These are phyloP conservation scores for Neopelma chrysocephalum DNA, from an alignment of 2,797 vertebrate genomes.

Conservation along the genomic window DNA sequence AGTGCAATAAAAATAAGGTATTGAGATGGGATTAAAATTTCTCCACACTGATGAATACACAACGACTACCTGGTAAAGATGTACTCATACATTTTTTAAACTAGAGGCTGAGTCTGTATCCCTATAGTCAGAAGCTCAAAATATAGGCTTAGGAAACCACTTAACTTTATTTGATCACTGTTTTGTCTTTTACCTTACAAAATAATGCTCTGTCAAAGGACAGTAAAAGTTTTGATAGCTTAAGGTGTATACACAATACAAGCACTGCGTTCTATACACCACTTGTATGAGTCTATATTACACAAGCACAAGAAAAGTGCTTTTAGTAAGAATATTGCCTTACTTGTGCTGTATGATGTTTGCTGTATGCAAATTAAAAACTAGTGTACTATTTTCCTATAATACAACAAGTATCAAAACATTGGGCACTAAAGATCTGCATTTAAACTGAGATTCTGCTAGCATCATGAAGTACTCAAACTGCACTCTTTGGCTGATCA, in stretches of 20 bases:
- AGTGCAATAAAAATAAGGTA: not conserved
- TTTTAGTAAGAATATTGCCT: not conserved
- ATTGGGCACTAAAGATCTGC: not conserved
- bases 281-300: not conserved
- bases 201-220: not conserved
- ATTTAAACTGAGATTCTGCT: not conserved
- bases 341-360: not conserved
- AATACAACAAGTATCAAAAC: not conserved
- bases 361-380: not conserved
- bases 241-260: not conserved
- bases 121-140: not conserved
- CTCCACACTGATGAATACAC: not conserved
- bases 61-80: not conserved
- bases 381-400: not conserved
- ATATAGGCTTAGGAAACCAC: not conserved
- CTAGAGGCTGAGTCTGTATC: not conserved
- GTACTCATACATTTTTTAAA: rapidly evolving
- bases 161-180: not conserved
- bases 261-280: not conserved
- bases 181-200: not conserved
- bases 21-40: not conserved
- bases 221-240: not conserved
- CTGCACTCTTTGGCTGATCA: not conserved
- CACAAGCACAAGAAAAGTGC: not conserved
- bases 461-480: not conserved